Percentiles rank a stretch among this genome's conserved stretches.
Evolutionary conservation across 2,797 vertebrate genomes (phyloP).

Genomic region (Chrosomus eos): DNA sequence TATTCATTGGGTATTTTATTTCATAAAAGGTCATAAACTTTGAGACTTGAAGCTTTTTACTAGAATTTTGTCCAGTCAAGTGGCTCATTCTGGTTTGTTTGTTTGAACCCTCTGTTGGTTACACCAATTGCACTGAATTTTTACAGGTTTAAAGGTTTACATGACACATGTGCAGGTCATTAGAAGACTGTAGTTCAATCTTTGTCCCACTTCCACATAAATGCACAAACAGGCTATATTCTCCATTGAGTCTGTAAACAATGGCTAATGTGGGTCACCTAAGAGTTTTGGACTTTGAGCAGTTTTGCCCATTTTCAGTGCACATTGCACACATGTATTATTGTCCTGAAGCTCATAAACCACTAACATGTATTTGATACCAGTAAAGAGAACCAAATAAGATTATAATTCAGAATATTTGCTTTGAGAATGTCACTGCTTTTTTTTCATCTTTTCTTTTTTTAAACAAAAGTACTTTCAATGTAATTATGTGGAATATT

Average conservation of each 20-base stretch:
- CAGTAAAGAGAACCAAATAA: not conserved
- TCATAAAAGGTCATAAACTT: slow-evolving; percentile 11
- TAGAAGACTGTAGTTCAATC: not conserved
- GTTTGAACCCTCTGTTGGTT: slow-evolving; percentile 49
- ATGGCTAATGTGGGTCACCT: slow-evolving; percentile 60
- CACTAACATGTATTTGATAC: not conserved
- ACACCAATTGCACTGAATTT: slow-evolving; percentile 77
- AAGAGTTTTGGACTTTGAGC: slow-evolving; percentile 40
- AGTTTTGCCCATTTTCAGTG: slow-evolving; percentile 26
- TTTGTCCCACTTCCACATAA: not conserved
- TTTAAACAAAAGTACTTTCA: slow-evolving; percentile 23
- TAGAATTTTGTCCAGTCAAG: slow-evolving; percentile 14
- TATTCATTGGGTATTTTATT: not conserved
- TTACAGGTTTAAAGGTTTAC: slow-evolving; percentile 65
- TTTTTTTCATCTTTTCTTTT: not conserved
- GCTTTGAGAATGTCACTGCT: not conserved
- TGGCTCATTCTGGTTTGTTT: slow-evolving; percentile 17
- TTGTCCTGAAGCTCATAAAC: slow-evolving; percentile 11
- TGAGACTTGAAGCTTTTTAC: slow-evolving; percentile 14
- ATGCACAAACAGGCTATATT: not conserved
- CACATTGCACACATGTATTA: slow-evolving; percentile 17
- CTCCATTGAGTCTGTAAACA: not conserved
- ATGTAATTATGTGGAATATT: slow-evolving; percentile 76
- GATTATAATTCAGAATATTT: slow-evolving; percentile 1
- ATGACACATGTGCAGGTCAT: slow-evolving; percentile 52